Percentiles rank a stretch among this genome's conserved stretches.
Evolutionary conservation across 2,888 invertebrate genomes (phyloP).

Genomic region (Heliconius cydno): DNA sequence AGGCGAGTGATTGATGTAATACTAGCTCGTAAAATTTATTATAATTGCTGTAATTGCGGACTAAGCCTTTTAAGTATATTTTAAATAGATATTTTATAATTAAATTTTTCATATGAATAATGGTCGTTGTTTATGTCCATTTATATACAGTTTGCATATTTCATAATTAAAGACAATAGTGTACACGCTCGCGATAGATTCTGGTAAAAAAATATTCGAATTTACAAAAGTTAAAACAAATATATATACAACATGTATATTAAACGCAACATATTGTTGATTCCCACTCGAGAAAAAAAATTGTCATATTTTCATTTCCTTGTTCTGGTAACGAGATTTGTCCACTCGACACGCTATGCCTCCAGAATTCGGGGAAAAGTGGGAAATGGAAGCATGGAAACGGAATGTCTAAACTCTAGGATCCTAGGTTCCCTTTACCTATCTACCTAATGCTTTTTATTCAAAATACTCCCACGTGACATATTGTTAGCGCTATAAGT

Average conservation of each 20-base stretch:
- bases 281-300: neutral
- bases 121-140: neutral
- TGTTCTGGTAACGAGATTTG: no score
- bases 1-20: constrained; percentile 45
- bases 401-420: no score
- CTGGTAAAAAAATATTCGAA: neutral
- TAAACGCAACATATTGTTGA: neutral
- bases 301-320: neutral
- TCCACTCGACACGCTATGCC: neutral
- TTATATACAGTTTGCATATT: neutral
- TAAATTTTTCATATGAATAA: constrained; percentile 3
- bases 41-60: constrained; percentile 27
- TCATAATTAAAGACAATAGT: neutral
- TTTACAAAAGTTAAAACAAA: no score
- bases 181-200: neutral
- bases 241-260: no score
- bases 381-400: neutral
- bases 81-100: constrained; percentile 10
- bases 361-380: neutral
- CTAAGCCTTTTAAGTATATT: constrained; percentile 1
- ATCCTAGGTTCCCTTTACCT: neutral
- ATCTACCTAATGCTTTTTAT: neutral
- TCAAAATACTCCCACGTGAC: no score
- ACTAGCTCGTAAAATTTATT: constrained; percentile 23
- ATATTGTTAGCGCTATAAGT: no score